Evolutionary conservation across 2,113 vertebrate genomes (phyloP), one percentile per base, ranked within the genome.

Genomic region (Mastomys coucha): DNA sequence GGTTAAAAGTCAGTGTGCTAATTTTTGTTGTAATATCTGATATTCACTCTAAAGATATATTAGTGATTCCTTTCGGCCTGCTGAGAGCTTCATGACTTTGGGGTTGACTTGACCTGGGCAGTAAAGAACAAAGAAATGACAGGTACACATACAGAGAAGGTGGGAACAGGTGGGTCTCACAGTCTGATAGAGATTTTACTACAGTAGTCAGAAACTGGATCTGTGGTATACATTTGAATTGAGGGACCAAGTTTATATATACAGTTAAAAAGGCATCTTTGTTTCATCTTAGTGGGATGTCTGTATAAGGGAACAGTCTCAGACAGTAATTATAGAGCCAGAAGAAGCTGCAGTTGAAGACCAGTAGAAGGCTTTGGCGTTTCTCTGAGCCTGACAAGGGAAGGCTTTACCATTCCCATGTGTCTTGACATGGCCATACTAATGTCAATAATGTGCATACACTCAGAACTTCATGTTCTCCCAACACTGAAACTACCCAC

Each of bases 1-100:
- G 9, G 7, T 67, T 33, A 58, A 70, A 88, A 89, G 72, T 92
- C 36, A 31, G 13, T 78, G 42, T 81, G 45, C 77, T 77, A 84
- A 76, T 77, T 88, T 86, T 89, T 58, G 77, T 94, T 51, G 72
- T 89, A 75, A 92, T 82, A 19, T 58, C 81, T 87, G 67, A 91
- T 53, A 84, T 26, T 90, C 63, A 86, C 84, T 73, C 70, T 22
- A 58, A 31, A 42, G 36, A 91, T 75, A 49, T 53, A 82, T 60
- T 63, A 84, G 87, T 51, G 88, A 91, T 86, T 94, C 84, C n/a
- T 63, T 12, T 60, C 36, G 39, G 53, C 12, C 80, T 80, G 17
- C 51, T 80, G 51, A 53, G 77, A 20, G 5, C 31, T 81, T 33
- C 17, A 8, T 12, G 78, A 22, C 51, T 63, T 28, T 60, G 24